Evolutionary conservation across 2,797 vertebrate species (phyloP).

Genomic region (Oreochromis grahami): DNA sequence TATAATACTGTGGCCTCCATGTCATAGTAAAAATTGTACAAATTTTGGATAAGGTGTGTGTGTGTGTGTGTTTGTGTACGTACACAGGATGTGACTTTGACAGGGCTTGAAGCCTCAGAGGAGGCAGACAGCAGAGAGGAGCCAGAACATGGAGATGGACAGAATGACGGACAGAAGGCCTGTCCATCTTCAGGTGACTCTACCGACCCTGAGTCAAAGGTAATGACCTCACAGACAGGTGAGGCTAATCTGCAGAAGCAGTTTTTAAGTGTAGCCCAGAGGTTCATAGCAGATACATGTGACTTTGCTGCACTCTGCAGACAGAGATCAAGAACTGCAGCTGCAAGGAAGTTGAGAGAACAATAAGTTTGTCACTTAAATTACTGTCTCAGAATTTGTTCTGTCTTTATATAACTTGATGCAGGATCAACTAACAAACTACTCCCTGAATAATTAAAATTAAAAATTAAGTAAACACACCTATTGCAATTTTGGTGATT

Average conservation of each 20-base stretch:
- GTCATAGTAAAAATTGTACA: background rate
- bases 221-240: background rate
- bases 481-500: accelerated
- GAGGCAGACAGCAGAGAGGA: background rate
- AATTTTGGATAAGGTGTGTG: background rate
- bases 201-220: background rate
- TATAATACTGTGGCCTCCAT: background rate
- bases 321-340: background rate
- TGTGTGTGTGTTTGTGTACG: background rate
- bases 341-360: background rate
- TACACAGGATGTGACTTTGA: background rate
- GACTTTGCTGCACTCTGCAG: background rate
- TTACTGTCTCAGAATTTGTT: background rate
- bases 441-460: background rate
- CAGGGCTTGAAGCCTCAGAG: background rate
- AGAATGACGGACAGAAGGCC: background rate
- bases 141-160: background rate
- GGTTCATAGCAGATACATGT: background rate
- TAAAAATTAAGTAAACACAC: background rate
- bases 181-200: background rate
- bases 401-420: background rate
- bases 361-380: background rate
- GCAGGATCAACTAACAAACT: background rate
- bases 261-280: background rate
- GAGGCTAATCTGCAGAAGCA: background rate